Evolutionary conservation across 1,140 invertebrate species (phyloP).

Genomic region (Battus philenor): DNA sequence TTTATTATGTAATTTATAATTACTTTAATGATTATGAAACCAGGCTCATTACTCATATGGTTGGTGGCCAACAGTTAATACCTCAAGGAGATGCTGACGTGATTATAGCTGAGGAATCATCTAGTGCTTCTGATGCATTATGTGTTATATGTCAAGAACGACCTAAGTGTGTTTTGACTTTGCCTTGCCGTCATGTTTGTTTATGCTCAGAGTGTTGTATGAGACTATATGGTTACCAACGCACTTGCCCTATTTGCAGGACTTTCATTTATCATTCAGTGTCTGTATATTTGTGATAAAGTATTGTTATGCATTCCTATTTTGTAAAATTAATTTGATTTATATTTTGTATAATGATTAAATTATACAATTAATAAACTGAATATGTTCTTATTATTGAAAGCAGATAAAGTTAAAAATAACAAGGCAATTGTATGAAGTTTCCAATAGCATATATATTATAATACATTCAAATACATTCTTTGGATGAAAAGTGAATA

Average conservation of each 20-base stretch:
- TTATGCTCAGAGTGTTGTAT: slow-evolving; percentile 62
- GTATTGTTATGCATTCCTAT: not conserved
- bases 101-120: slow-evolving; percentile 13
- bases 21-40: slow-evolving; percentile 61
- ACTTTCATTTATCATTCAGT: slow-evolving; percentile 70
- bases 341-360: too few relatives aligned
- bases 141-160: slow-evolving; percentile 67
- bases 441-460: too few relatives aligned
- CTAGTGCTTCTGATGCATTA: slow-evolving; percentile 43
- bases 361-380: too few relatives aligned
- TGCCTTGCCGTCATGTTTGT: slow-evolving; percentile 68
- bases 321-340: too few relatives aligned
- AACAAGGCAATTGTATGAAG: too few relatives aligned
- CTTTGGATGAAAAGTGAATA: too few relatives aligned
- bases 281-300: slow-evolving; percentile 56
- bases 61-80: slow-evolving; percentile 37
- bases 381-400: too few relatives aligned
- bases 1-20: slow-evolving; percentile 56
- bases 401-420: too few relatives aligned
- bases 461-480: too few relatives aligned
- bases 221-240: slow-evolving; percentile 60
- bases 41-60: slow-evolving; percentile 50
- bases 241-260: slow-evolving; percentile 66
- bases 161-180: slow-evolving; percentile 63
- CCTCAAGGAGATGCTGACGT: slow-evolving; percentile 32